Conservation (phyloP, 2,113 vertebrate genomes). For the Phalacrocorax carbo region DNA sequence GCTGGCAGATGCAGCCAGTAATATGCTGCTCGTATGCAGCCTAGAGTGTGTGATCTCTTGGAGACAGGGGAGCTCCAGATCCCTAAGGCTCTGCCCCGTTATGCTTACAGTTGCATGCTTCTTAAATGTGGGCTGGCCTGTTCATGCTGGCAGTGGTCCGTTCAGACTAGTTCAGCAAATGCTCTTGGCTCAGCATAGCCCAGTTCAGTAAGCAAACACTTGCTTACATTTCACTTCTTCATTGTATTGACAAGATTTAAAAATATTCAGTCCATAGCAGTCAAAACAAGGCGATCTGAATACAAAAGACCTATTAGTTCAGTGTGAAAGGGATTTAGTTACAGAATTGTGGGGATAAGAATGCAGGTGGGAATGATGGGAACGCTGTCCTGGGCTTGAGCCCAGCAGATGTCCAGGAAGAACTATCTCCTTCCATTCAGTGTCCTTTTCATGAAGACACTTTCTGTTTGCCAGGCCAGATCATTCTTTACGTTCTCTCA, state of each 20-base stretch:
- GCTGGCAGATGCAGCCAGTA: not conserved
- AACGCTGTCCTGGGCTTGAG: not conserved
- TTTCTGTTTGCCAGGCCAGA: not conserved
- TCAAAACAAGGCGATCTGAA: conserved; percentile 12
- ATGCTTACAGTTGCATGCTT: not conserved
- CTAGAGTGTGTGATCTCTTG: not conserved
- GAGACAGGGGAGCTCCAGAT: not conserved
- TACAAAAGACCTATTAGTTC: conserved; percentile 7
- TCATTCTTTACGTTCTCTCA: not conserved
- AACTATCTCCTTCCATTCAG: not conserved
- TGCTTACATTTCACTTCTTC: conserved; percentile 27
- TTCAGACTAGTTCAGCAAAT: conserved; percentile 10
- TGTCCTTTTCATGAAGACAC: not conserved
- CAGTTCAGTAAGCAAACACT: conserved; percentile 32
- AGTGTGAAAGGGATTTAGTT: not conserved
- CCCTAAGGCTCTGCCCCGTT: not conserved
- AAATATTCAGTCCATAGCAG: not conserved
- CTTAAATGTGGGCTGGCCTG: not conserved
- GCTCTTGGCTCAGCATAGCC: not conserved
- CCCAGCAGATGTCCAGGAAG: not conserved
- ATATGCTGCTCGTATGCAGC: not conserved
- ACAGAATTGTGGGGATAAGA: not conserved
- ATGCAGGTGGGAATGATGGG: not conserved
- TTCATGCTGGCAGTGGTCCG: not conserved
- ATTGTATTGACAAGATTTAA: conserved; percentile 6